Percentiles rank a stretch among this genome's conserved stretches.
Evolutionary conservation across 2,113 vertebrate genomes (phyloP).

Genomic region (Dasyprocta punctata): DNA sequence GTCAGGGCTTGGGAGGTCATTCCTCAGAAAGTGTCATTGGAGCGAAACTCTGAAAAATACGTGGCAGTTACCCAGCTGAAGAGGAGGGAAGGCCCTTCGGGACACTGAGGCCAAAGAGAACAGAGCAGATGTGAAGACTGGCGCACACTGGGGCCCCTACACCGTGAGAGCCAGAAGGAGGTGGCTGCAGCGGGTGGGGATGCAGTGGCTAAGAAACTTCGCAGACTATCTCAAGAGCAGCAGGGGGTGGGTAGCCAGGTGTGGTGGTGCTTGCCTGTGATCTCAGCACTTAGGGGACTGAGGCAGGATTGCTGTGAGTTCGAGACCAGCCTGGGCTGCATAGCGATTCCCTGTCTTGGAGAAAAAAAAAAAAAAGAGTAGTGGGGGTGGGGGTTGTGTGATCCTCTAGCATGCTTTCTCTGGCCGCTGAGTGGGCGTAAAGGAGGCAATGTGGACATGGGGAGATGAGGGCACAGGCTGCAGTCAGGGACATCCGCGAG

Average conservation of each 20-base stretch:
- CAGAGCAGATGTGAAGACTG: neutral
- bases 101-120: neutral
- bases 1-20: neutral
- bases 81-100: neutral
- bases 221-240: neutral
- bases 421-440: neutral
- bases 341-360: neutral
- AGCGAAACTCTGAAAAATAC: neutral
- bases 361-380: neutral
- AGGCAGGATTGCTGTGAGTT: neutral
- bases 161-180: neutral
- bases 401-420: neutral
- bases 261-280: neutral
- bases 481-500: too few relatives aligned
- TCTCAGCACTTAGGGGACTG: neutral
- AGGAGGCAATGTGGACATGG: too few relatives aligned
- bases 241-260: neutral
- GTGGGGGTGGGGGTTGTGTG: neutral
- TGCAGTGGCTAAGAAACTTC: neutral
- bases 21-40: neutral
- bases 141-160: neutral
- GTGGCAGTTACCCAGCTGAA: neutral
- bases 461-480: fast-evolving
- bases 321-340: neutral
- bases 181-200: neutral